Percentiles rank a stretch among this genome's conserved stretches.
phyloP scores from a whole-genome alignment of 2,888 invertebrate species.

The Hofmannophila pseudospretella region DNA sequence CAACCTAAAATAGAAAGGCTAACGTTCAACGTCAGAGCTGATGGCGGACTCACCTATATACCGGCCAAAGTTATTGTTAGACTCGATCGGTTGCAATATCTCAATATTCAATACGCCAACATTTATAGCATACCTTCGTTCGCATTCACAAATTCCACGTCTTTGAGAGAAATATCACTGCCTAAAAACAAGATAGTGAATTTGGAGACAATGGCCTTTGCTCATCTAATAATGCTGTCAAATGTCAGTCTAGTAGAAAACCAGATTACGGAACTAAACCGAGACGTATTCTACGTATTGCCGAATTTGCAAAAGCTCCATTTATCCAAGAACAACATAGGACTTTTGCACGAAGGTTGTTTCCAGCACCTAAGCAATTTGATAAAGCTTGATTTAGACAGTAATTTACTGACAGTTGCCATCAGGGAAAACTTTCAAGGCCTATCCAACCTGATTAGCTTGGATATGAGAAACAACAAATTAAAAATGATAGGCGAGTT shows the following conservation, averaged over 20 bases:
- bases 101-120: constrained; percentile 85
- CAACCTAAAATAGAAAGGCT: constrained; percentile 84
- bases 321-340: constrained; percentile 91
- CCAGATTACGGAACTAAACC: constrained; percentile 84
- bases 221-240: constrained; percentile 83
- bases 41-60: constrained; percentile 82
- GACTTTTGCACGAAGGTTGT: constrained; percentile 90
- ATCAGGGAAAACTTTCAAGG: constrained; percentile 88
- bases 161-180: constrained; percentile 82
- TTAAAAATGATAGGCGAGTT: constrained; percentile 89
- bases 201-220: constrained; percentile 84
- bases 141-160: constrained; percentile 86
- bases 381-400: constrained; percentile 87
- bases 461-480: constrained; percentile 87
- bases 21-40: constrained; percentile 83
- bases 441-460: constrained; percentile 82
- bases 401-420: constrained; percentile 85
- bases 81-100: constrained; percentile 80
- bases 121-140: constrained; percentile 84
- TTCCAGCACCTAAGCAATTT: constrained; percentile 86
- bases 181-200: constrained; percentile 84
- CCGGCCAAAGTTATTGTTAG: constrained; percentile 84
- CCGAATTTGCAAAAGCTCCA: constrained; percentile 85
- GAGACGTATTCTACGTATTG: constrained; percentile 85
- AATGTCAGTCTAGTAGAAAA: constrained; percentile 86